phyloP scores from a whole-genome alignment of 2,888 invertebrate genomes.

The Strigamia transsilvanica region DNA sequence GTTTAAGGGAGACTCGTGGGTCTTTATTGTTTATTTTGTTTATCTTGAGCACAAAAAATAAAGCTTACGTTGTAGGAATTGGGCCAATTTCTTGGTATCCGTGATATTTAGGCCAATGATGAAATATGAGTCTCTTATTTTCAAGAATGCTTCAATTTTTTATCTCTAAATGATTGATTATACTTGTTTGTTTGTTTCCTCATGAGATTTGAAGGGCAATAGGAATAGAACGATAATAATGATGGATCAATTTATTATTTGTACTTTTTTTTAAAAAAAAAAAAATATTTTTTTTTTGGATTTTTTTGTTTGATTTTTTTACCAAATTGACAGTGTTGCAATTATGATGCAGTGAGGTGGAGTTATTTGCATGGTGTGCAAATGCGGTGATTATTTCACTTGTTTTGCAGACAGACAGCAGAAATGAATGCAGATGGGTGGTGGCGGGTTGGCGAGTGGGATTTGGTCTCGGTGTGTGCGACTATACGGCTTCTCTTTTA shows the following conservation, averaged over 20 bases:
- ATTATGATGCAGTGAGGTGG: conserved; percentile 45
- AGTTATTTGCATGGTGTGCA: conserved; percentile 48
- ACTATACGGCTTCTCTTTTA: conserved; percentile 51
- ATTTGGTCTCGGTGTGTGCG: conserved; percentile 51
- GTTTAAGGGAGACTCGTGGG: background rate
- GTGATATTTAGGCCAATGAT: background rate
- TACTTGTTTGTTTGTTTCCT: background rate
- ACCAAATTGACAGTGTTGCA: conserved; percentile 34
- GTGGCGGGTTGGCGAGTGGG: conserved; percentile 51
- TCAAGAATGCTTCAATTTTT: conserved; percentile 4
- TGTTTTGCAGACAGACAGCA: conserved; percentile 48
- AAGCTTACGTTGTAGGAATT: background rate
- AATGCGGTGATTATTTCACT: conserved; percentile 49
- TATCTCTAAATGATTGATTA: conserved; percentile 40
- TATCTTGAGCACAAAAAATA: conserved; percentile 28
- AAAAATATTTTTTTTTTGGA: too few species aligned
- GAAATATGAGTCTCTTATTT: background rate
- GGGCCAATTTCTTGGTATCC: conserved; percentile 8
- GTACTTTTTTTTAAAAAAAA: background rate
- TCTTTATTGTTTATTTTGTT: conserved; percentile 37
- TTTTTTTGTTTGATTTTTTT: background rate
- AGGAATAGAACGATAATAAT: background rate
- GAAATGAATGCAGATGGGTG: conserved; percentile 48
- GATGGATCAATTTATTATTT: conserved; percentile 39
- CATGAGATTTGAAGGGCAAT: background rate